Conservation (phyloP, 2,113 vertebrate species). For the Varanus komodoensis region DNA sequence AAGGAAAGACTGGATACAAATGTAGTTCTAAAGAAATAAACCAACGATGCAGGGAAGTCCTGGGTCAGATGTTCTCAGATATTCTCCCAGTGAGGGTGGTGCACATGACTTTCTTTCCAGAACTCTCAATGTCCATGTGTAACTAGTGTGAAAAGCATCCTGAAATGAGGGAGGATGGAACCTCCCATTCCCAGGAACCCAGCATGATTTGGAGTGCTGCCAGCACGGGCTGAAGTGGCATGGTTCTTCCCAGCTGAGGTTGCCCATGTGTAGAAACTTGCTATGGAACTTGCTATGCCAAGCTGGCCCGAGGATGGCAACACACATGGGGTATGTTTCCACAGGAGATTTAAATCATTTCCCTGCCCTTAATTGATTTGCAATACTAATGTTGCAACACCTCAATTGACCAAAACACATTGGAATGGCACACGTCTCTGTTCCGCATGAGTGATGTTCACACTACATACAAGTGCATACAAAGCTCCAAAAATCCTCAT, state of each 20-base stretch:
- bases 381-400: not conserved
- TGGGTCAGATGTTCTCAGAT: not conserved
- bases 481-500: too few species aligned
- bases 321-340: not conserved
- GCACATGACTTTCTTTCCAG: not conserved
- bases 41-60: too few species aligned
- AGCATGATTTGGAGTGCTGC: not conserved
- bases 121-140: not conserved
- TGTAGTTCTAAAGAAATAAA: too few species aligned
- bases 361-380: not conserved
- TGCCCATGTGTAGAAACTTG: not conserved
- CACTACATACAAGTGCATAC: too few species aligned
- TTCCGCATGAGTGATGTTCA: too few species aligned
- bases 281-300: not conserved
- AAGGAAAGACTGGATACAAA: too few species aligned
- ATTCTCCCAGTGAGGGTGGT: not conserved
- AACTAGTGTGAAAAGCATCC: not conserved
- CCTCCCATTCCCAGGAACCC: not conserved
- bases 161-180: not conserved
- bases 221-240: not conserved
- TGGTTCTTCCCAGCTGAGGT: not conserved
- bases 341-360: not conserved
- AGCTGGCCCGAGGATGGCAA: not conserved
- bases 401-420: too few species aligned
- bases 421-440: too few species aligned